Evolutionary conservation across 2,113 vertebrate species (phyloP).

Genomic region (Bubo blakistoni): DNA sequence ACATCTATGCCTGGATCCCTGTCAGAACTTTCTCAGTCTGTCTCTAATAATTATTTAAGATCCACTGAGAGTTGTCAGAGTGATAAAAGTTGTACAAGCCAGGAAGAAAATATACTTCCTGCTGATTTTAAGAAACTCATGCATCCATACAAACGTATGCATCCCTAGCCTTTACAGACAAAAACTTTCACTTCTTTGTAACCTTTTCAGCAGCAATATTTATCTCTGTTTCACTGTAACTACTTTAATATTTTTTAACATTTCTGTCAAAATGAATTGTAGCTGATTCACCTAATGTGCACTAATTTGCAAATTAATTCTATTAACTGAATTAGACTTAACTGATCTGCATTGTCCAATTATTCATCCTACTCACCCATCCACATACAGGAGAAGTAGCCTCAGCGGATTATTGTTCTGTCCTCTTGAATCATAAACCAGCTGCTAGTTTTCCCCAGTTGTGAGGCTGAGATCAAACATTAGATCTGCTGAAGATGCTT

Average conservation of each 20-base stretch:
- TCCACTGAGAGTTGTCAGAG: background rate
- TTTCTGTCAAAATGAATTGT: conserved; percentile 31
- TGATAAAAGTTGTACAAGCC: background rate
- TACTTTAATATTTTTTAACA: conserved; percentile 1
- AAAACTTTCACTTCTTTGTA: background rate
- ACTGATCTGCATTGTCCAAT: conserved; percentile 25
- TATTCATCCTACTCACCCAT: conserved; percentile 11
- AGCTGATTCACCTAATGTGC: conserved; percentile 36
- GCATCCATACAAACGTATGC: background rate
- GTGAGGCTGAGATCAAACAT: background rate
- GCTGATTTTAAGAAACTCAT: background rate
- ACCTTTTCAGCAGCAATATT: background rate
- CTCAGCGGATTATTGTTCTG: background rate
- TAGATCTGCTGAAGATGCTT: conserved; percentile 1
- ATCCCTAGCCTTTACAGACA: background rate
- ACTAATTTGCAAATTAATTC: conserved; percentile 54
- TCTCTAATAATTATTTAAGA: background rate
- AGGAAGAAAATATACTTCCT: background rate
- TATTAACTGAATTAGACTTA: conserved; percentile 39
- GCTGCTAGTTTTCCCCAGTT: conserved; percentile 24
- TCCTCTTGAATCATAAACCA: background rate
- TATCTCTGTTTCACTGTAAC: background rate
- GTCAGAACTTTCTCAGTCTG: background rate
- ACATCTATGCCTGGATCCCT: background rate
- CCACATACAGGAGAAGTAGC: background rate